Conservation (phyloP, 64 coral and sea anemone genomes). For the Stylophora pistillata region DNA sequence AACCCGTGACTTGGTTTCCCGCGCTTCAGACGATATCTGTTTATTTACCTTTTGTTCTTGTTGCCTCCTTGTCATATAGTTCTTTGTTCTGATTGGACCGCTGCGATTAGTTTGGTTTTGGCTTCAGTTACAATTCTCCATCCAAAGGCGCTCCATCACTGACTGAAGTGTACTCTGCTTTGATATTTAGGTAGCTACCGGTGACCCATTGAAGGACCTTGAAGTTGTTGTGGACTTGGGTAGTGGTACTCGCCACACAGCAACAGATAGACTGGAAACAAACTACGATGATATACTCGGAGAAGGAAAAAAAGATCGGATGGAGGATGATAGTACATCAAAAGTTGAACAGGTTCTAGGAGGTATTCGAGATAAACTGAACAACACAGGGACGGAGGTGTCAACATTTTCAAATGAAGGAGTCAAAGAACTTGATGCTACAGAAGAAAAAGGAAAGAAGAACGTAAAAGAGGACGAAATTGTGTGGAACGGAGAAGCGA, state of each 20-base stretch:
- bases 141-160: too few relatives aligned
- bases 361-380: not conserved
- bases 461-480: not conserved
- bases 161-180: not conserved
- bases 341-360: not conserved
- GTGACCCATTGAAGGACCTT: not conserved
- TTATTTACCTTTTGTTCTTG: too few relatives aligned
- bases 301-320: not conserved
- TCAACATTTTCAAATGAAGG: not conserved
- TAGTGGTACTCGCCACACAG: not conserved
- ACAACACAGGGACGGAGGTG: not conserved
- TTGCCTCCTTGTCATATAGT: too few relatives aligned
- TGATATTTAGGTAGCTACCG: constrained; percentile 2
- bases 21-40: too few relatives aligned
- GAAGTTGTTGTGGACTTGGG: constrained; percentile 24
- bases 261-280: not conserved
- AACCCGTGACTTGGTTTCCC: too few relatives aligned
- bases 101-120: too few relatives aligned
- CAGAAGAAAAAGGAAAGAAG: too few relatives aligned
- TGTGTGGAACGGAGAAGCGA: not conserved
- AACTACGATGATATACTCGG: not conserved
- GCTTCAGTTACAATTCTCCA: too few relatives aligned
- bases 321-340: not conserved
- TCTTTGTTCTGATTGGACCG: too few relatives aligned
- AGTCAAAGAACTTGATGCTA: not conserved